A percentile compares a stretch with the other conserved stretches of the same genome.
These are phyloP conservation scores for Tipula lateralis DNA, from an alignment of 2,888 invertebrate genomes.

Conservation along the genomic window DNA sequence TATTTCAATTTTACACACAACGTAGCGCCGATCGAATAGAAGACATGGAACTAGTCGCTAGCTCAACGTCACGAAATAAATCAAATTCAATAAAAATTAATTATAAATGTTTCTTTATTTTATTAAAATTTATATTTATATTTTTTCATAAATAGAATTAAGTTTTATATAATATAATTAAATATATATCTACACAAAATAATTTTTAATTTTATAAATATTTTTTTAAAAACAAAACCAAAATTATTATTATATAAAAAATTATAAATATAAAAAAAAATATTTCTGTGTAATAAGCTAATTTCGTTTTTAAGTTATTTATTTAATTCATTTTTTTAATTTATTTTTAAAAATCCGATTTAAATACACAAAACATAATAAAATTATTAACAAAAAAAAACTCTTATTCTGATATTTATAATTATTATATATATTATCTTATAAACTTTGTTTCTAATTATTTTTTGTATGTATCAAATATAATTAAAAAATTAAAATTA, in stretches of 20 bases:
- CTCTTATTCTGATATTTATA: not conserved
- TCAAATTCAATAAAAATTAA: not conserved
- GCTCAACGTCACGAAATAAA: constrained; percentile 47
- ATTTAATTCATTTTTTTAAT: not conserved
- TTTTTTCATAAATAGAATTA: not conserved
- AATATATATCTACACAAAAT: not conserved
- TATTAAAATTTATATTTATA: not conserved
- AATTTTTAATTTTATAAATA: constrained; percentile 12
- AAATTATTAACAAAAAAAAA: not conserved
- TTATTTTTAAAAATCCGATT: not conserved
- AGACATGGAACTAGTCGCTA: constrained; percentile 49
- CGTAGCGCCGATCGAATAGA: constrained; percentile 50
- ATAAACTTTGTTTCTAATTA: not conserved
- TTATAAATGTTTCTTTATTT: not conserved
- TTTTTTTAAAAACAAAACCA: not conserved
- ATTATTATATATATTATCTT: not conserved
- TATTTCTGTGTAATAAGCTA: not conserved
- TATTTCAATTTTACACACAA: constrained; percentile 65
- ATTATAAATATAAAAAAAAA: not conserved
- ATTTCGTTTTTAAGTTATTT: not conserved
- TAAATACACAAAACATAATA: not conserved
- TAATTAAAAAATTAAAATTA: not conserved
- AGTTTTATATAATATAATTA: not conserved
- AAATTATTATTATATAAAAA: no score
- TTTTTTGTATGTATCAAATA: not conserved